A percentile compares a stretch with the other conserved stretches of the same genome.
phyloP scores from a whole-genome alignment of 2,888 invertebrate genomes.

The Ormyrus pomaceus region DNA sequence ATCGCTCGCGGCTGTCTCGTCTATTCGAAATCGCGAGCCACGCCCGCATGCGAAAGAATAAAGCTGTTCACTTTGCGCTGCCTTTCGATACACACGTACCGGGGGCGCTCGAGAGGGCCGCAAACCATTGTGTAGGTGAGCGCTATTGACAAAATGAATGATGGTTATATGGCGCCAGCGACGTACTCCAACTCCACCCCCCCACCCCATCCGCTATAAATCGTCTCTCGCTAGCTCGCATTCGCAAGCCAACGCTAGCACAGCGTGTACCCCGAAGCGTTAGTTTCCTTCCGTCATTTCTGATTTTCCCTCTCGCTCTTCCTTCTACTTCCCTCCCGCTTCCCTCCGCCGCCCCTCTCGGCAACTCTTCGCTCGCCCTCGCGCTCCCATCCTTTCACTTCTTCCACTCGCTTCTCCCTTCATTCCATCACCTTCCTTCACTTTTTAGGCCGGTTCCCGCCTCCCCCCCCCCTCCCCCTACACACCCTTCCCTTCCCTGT shows the following conservation, averaged over 20 bases:
- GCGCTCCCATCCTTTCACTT: constrained; percentile 36
- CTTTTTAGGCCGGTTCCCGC: constrained; percentile 23
- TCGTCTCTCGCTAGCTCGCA: constrained; percentile 62
- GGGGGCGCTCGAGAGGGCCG: constrained; percentile 30
- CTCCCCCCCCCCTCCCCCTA: neutral
- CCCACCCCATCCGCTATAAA: constrained; percentile 65
- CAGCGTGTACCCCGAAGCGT: constrained; percentile 59
- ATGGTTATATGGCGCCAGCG: constrained; percentile 70
- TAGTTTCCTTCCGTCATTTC: constrained; percentile 56
- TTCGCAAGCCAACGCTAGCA: constrained; percentile 54
- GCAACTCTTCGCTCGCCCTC: constrained; percentile 19
- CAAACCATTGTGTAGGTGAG: constrained; percentile 67
- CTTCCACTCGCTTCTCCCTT: constrained; percentile 24
- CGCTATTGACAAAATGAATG: constrained; percentile 72
- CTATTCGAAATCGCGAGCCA: constrained; percentile 66
- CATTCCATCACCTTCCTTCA: constrained; percentile 37
- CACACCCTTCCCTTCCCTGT: neutral
- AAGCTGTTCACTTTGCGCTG: constrained; percentile 65
- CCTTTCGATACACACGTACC: constrained; percentile 62
- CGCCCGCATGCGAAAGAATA: constrained; percentile 66
- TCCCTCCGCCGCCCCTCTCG: neutral
- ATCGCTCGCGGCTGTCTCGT: neutral
- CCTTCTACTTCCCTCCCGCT: neutral
- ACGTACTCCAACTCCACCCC: constrained; percentile 60
- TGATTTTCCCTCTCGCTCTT: constrained; percentile 55